Conservation (phyloP, 92 coral and sea anemone species). For the Chrysogorgia sp. region DNA sequence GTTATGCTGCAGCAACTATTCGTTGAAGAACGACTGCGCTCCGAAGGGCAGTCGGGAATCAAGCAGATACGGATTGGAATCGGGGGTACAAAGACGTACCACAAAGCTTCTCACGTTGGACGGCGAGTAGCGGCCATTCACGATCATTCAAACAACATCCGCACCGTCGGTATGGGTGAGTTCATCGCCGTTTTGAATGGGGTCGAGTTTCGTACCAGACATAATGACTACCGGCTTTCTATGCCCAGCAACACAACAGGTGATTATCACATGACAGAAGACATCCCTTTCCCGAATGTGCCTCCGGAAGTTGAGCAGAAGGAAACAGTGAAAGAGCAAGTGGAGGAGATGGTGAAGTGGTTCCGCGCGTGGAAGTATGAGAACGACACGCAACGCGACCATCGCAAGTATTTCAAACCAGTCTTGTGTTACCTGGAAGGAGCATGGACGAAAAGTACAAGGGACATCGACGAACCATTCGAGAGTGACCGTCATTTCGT, state of each 20-base stretch:
- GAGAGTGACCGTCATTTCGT: constrained; percentile 92
- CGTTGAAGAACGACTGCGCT: constrained; percentile 72
- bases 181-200: too few relatives aligned
- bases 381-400: constrained; percentile 72
- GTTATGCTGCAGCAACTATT: constrained; percentile 76
- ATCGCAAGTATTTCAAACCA: constrained; percentile 83
- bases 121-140: constrained; percentile 60
- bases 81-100: constrained; percentile 70
- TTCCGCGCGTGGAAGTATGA: constrained; percentile 84
- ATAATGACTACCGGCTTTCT: too few relatives aligned
- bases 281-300: constrained; percentile 84
- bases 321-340: constrained; percentile 58
- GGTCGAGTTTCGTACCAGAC: too few relatives aligned
- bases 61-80: constrained; percentile 66
- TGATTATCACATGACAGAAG: too few relatives aligned
- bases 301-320: constrained; percentile 74
- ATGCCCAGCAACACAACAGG: constrained; percentile 43
- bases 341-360: constrained; percentile 87
- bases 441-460: constrained; percentile 74
- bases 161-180: too few relatives aligned
- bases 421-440: constrained; percentile 87
- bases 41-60: constrained; percentile 81
- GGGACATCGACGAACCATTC: constrained; percentile 83
- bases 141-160: too few relatives aligned
- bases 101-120: constrained; percentile 60